Conservation (phyloP, 2,797 vertebrate species). For the Pseudopleuronectes americanus region DNA sequence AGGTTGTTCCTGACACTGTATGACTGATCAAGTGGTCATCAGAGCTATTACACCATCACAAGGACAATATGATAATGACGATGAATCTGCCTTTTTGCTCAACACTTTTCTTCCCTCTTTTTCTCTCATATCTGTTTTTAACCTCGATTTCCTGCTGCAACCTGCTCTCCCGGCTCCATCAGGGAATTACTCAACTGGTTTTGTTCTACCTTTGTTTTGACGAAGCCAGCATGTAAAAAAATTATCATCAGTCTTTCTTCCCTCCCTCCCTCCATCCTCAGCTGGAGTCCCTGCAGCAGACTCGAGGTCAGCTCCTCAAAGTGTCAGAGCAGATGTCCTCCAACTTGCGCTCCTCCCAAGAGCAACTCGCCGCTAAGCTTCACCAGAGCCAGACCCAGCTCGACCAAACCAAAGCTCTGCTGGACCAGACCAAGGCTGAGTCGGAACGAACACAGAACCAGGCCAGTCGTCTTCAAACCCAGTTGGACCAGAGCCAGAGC, state of each 20-base stretch:
- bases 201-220: not conserved
- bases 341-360: slow-evolving; percentile 82
- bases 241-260: not conserved
- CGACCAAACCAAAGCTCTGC: slow-evolving; percentile 43
- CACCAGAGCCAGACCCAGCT: slow-evolving; percentile 76
- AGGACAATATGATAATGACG: not conserved
- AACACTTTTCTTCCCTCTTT: not conserved
- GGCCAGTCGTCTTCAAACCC: slow-evolving; percentile 41
- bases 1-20: too few species aligned
- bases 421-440: slow-evolving; percentile 50
- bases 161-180: too few species aligned
- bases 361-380: slow-evolving; percentile 81
- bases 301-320: slow-evolving; percentile 84
- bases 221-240: not conserved
- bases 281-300: slow-evolving; percentile 85
- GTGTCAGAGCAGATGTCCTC: slow-evolving; percentile 81
- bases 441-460: slow-evolving; percentile 38
- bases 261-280: slow-evolving; percentile 35
- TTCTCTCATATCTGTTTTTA: not conserved
- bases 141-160: not conserved
- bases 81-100: not conserved
- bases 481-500: slow-evolving; percentile 59
- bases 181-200: not conserved
- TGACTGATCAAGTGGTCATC: too few species aligned
- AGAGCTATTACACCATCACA: not conserved